A percentile compares a stretch with the other conserved stretches of the same genome.
phyloP scores from a whole-genome alignment of 2,888 invertebrate genomes.

The Podotricha telesiphe region DNA sequence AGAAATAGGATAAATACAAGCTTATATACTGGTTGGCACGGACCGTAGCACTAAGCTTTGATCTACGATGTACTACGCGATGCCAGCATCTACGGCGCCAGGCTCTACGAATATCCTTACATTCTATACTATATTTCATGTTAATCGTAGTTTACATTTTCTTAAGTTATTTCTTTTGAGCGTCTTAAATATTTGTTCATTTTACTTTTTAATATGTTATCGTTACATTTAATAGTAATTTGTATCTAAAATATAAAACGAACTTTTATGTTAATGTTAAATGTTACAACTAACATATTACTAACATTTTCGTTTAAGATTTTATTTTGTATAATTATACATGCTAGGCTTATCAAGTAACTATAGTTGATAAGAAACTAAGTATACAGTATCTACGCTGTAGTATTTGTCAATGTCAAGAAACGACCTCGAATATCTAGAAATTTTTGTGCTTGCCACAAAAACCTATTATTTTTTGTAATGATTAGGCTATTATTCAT shows the following conservation, averaged over 20 bases:
- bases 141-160: background rate
- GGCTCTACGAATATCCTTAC: conserved; percentile 24
- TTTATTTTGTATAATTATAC: background rate
- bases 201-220: too few species aligned
- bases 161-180: too few species aligned
- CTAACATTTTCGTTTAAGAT: background rate
- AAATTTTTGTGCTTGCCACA: background rate
- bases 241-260: too few species aligned
- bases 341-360: background rate
- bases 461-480: background rate
- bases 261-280: too few species aligned
- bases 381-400: background rate
- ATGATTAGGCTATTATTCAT: conserved; percentile 13
- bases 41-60: conserved; percentile 22
- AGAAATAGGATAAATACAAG: conserved; percentile 4
- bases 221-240: too few species aligned
- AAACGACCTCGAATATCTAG: conserved; percentile 11
- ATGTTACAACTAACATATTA: too few species aligned
- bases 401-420: conserved; percentile 21
- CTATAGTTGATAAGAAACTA: background rate
- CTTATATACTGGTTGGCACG: conserved; percentile 18
- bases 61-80: conserved; percentile 24
- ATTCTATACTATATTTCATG: background rate
- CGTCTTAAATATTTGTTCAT: too few species aligned
- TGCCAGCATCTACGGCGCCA: conserved; percentile 17